A percentile compares a stretch with the other conserved stretches of the same genome.
Evolutionary conservation across 2,888 invertebrate species (phyloP).

Genomic region (Cancer borealis): DNA sequence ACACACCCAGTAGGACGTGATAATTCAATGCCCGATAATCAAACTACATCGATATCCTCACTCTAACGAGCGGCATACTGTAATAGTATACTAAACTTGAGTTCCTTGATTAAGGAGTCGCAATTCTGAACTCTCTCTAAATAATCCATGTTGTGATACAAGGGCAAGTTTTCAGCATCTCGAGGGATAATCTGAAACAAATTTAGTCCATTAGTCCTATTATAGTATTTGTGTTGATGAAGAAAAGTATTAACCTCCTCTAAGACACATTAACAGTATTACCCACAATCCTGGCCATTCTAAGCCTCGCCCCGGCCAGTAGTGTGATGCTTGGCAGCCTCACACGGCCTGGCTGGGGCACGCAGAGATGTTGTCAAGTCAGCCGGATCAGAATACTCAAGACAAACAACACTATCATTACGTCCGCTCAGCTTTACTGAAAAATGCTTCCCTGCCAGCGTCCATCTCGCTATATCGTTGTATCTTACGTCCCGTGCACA

Average conservation of each 20-base stretch:
- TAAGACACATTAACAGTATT: not conserved
- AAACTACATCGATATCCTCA: not conserved
- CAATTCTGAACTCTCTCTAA: not conserved
- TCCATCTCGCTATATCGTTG: constrained; percentile 5
- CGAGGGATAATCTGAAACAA: not conserved
- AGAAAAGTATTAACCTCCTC: not conserved
- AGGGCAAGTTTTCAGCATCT: not conserved
- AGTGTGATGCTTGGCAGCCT: not conserved
- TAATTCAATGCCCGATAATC: not conserved
- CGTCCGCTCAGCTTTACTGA: not conserved
- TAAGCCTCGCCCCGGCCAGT: not conserved
- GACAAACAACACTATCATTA: constrained; percentile 10
- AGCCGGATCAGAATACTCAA: not conserved
- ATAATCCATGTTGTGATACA: not conserved
- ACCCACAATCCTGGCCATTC: not conserved
- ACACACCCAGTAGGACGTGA: not conserved
- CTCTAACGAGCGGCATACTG: not conserved
- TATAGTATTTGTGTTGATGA: not conserved
- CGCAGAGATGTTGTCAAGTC: not conserved
- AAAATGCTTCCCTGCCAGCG: not conserved
- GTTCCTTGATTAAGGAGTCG: not conserved
- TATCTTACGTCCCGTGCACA: not conserved
- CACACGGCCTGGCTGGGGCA: not conserved
- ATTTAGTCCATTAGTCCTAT: not conserved
- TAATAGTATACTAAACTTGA: not conserved